phyloP scores from a whole-genome alignment of 1,140 invertebrate genomes.

The Drosophila paulistorum region DNA sequence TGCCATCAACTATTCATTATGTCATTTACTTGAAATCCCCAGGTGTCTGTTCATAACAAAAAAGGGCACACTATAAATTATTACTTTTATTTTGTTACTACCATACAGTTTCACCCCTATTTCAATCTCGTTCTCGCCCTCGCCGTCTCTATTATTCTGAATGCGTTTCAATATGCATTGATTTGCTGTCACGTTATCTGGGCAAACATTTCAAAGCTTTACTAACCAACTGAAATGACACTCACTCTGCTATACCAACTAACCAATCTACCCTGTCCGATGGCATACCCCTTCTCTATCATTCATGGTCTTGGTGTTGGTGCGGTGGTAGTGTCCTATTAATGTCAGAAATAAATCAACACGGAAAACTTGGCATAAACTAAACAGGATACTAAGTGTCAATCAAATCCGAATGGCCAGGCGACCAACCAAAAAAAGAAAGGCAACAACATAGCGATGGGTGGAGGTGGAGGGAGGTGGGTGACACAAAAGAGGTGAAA shows the following conservation, averaged over 20 bases:
- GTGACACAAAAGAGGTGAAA: background rate
- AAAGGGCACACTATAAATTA: constrained; percentile 48
- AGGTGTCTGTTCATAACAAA: constrained; percentile 38
- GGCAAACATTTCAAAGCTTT: constrained; percentile 53
- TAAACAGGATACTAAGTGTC: constrained; percentile 38
- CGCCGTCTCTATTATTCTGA: constrained; percentile 28
- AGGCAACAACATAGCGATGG: background rate
- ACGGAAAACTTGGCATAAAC: constrained; percentile 30
- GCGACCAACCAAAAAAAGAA: background rate
- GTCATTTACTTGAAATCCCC: constrained; percentile 10
- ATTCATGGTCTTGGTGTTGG: too few relatives aligned
- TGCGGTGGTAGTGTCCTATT: constrained; percentile 31
- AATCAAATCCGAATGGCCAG: constrained; percentile 37
- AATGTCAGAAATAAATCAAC: constrained; percentile 70
- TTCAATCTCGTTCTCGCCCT: background rate
- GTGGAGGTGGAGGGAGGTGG: too few relatives aligned
- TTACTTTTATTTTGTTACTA: constrained; percentile 32
- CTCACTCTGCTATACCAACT: background rate
- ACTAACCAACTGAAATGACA: constrained; percentile 34
- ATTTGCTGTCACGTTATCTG: constrained; percentile 71
- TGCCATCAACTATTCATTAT: constrained; percentile 6
- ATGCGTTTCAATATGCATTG: constrained; percentile 68
- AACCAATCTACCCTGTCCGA: background rate
- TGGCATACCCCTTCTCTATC: too few relatives aligned
- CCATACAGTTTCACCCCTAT: background rate